phyloP scores from a whole-genome alignment of 1,140 invertebrate species.

The Atopsyche davidsoni region DNA sequence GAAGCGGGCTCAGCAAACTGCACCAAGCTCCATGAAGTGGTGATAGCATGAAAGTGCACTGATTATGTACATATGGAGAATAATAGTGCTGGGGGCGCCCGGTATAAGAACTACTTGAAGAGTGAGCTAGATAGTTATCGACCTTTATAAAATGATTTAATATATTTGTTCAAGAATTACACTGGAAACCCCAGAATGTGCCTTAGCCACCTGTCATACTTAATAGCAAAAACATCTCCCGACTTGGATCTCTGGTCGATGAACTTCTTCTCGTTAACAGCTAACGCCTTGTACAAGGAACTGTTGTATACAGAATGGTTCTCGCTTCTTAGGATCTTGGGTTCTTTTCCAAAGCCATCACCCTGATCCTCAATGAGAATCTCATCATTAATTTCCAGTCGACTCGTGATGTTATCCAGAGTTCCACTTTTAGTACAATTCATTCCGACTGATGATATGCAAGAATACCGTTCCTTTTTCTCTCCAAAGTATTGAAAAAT shows the following conservation, averaged over 20 bases:
- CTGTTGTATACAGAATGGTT: conserved; percentile 39
- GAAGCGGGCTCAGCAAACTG: too few relatives aligned
- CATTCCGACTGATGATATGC: conserved; percentile 7
- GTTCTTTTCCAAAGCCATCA: conserved; percentile 35
- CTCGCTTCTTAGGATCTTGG: conserved; percentile 41
- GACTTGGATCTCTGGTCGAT: conserved; percentile 37
- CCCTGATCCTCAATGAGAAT: conserved; percentile 34
- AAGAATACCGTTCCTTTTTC: conserved; percentile 29
- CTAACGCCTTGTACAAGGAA: conserved; percentile 38
- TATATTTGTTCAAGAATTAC: too few relatives aligned
- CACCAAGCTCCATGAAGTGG: too few relatives aligned
- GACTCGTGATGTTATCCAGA: conserved; percentile 29
- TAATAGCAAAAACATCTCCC: conserved; percentile 39
- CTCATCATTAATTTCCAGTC: conserved; percentile 33
- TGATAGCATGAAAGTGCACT: too few relatives aligned
- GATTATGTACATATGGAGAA: background rate
- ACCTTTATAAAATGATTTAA: too few relatives aligned
- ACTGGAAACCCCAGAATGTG: conserved; percentile 39
- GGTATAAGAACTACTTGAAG: background rate
- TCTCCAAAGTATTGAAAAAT: conserved; percentile 39
- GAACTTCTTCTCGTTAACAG: conserved; percentile 40
- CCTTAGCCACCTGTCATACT: conserved; percentile 45
- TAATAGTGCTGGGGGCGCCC: background rate
- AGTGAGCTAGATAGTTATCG: too few relatives aligned
- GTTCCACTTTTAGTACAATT: conserved; percentile 2